phyloP scores from a whole-genome alignment of 2,797 vertebrate genomes.

The Darevskia mixta region DNA sequence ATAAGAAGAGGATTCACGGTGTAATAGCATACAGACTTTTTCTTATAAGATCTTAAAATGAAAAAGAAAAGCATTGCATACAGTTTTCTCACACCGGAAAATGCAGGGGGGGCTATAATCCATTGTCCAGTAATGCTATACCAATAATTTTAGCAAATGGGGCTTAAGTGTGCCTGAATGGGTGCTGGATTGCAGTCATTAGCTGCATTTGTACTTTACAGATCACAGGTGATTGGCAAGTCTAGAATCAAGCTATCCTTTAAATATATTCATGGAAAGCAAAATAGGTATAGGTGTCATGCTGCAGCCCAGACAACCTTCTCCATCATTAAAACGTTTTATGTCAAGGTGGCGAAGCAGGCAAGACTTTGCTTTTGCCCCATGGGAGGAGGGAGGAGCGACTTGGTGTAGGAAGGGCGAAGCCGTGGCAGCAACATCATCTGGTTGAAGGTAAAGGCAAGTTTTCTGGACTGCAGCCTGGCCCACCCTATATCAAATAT shows the following conservation, averaged over 20 bases:
- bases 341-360: neutral
- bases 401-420: neutral
- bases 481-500: neutral
- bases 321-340: neutral
- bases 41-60: neutral
- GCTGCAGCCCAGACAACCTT: neutral
- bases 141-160: neutral
- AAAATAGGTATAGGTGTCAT: neutral
- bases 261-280: neutral
- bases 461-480: neutral
- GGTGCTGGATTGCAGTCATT: neutral
- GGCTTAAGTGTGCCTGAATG: neutral
- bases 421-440: neutral
- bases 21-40: neutral
- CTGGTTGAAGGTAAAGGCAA: neutral
- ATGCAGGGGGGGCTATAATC: neutral
- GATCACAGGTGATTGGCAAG: neutral
- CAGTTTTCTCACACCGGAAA: neutral
- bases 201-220: neutral
- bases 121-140: neutral
- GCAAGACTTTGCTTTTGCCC: neutral
- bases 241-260: conserved; percentile 16
- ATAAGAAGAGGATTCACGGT: neutral
- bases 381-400: neutral
- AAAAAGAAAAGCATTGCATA: neutral